phyloP scores from a whole-genome alignment of 2,797 vertebrate species.

The Ctenopoma kingsleyae region DNA sequence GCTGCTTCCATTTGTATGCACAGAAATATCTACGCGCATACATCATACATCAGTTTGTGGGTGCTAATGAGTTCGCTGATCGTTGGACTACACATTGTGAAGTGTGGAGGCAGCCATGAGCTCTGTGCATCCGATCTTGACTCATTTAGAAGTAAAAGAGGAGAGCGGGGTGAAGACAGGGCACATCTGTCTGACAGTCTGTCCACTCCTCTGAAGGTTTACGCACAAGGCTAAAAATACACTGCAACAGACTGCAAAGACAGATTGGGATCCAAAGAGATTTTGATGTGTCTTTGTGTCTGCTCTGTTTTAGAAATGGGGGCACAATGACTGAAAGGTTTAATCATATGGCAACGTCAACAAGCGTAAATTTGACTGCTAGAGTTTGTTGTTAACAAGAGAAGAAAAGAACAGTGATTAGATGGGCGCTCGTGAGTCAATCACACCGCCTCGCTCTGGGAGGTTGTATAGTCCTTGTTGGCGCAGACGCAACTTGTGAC shows the following conservation, averaged over 20 bases:
- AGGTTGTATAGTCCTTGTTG: constrained; percentile 46
- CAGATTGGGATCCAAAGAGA: constrained; percentile 38
- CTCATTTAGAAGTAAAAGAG: constrained; percentile 35
- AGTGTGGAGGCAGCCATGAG: constrained; percentile 17
- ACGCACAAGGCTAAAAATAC: constrained; percentile 61
- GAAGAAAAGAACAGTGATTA: constrained; percentile 57
- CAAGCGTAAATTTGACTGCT: constrained; percentile 4
- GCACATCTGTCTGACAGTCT: constrained; percentile 52
- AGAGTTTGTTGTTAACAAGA: constrained; percentile 27
- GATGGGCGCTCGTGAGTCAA: constrained; percentile 60
- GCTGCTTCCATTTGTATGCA: not conserved
- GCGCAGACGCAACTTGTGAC: constrained; percentile 64
- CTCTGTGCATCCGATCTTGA: constrained; percentile 36
- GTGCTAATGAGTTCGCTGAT: constrained; percentile 5
- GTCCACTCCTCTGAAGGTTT: constrained; percentile 46
- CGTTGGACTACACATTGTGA: not conserved
- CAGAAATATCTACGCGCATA: constrained; percentile 32
- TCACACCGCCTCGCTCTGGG: constrained; percentile 54
- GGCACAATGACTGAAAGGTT: constrained; percentile 18
- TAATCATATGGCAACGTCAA: constrained; percentile 17
- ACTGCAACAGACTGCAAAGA: constrained; percentile 36
- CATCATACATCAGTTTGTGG: constrained; percentile 23
- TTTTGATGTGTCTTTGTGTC: constrained; percentile 23
- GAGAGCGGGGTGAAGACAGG: constrained; percentile 37
- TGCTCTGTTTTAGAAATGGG: constrained; percentile 19